Conservation (phyloP, 2,797 vertebrate genomes). For the Gambusia yucatana region DNA sequence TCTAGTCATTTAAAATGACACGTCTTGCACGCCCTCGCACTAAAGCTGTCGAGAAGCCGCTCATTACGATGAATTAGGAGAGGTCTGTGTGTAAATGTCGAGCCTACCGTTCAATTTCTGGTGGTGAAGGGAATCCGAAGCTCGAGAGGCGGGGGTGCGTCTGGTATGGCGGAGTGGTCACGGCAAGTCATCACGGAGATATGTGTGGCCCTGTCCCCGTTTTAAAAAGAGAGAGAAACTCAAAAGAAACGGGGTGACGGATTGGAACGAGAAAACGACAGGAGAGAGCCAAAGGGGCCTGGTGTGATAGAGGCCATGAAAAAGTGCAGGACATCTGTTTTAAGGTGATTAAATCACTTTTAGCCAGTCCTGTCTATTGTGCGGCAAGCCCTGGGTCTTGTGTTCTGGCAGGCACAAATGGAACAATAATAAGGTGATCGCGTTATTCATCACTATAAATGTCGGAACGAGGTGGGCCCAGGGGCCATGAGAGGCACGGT, state of each 20-base stretch:
- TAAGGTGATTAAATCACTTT: slow-evolving; percentile 55
- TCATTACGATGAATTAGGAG: slow-evolving; percentile 82
- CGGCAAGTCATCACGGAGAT: slow-evolving; percentile 69
- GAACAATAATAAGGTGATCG: slow-evolving; percentile 66
- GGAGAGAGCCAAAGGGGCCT: slow-evolving; percentile 19
- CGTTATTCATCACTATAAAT: slow-evolving; percentile 63
- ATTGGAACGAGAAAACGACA: slow-evolving; percentile 47
- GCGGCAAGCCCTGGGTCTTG: slow-evolving; percentile 43
- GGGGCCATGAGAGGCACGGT: slow-evolving; percentile 51
- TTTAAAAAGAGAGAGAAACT: slow-evolving; percentile 36
- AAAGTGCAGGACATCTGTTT: slow-evolving; percentile 48
- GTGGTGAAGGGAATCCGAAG: slow-evolving; percentile 69
- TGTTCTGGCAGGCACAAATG: slow-evolving; percentile 49
- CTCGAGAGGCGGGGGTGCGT: slow-evolving; percentile 64
- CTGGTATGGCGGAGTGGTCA: slow-evolving; percentile 66
- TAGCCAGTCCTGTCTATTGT: slow-evolving; percentile 50
- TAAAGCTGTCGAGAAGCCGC: slow-evolving; percentile 79
- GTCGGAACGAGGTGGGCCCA: slow-evolving; percentile 61
- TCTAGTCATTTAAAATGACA: slow-evolving; percentile 72
- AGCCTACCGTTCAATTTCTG: slow-evolving; percentile 77
- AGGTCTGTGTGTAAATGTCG: slow-evolving; percentile 72
- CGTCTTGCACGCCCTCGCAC: slow-evolving; percentile 73
- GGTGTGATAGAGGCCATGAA: slow-evolving; percentile 29
- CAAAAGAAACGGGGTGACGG: slow-evolving; percentile 40
- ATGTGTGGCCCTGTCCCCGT: slow-evolving; percentile 63